Evolutionary conservation across 2,113 vertebrate genomes (phyloP).

Genomic region (Cyrtonyx montezumae): DNA sequence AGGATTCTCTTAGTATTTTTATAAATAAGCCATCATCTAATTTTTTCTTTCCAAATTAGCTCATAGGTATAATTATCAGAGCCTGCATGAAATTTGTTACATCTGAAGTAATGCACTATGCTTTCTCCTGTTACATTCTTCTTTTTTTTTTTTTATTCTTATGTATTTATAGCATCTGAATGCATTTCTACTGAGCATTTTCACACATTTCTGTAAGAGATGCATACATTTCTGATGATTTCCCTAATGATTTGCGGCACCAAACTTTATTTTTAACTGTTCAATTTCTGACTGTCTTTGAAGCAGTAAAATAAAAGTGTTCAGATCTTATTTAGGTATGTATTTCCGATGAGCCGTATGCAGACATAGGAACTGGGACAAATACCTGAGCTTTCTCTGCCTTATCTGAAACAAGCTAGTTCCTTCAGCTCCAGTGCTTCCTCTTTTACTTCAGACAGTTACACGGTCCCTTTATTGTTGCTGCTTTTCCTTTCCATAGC

Average conservation of each 20-base stretch:
- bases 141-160: neutral
- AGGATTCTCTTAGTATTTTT: neutral
- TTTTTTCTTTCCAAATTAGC: neutral
- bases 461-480: neutral
- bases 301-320: neutral
- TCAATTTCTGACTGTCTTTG: neutral
- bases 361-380: neutral
- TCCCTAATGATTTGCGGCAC: neutral
- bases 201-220: neutral
- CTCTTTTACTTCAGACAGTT: neutral
- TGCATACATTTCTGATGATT: rapidly evolving
- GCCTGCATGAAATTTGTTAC: neutral
- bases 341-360: neutral
- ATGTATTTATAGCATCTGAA: neutral
- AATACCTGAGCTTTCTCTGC: neutral
- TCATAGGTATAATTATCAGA: neutral
- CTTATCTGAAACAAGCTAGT: neutral
- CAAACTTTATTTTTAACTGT: neutral
- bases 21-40: neutral
- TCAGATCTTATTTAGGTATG: neutral
- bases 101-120: rapidly evolving
- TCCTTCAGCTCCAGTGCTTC: neutral
- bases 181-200: neutral
- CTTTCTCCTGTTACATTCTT: rapidly evolving
- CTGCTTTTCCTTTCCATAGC: neutral